Conservation (phyloP, 2,797 vertebrate species). For the Enteromius afrohamiltoni region DNA sequence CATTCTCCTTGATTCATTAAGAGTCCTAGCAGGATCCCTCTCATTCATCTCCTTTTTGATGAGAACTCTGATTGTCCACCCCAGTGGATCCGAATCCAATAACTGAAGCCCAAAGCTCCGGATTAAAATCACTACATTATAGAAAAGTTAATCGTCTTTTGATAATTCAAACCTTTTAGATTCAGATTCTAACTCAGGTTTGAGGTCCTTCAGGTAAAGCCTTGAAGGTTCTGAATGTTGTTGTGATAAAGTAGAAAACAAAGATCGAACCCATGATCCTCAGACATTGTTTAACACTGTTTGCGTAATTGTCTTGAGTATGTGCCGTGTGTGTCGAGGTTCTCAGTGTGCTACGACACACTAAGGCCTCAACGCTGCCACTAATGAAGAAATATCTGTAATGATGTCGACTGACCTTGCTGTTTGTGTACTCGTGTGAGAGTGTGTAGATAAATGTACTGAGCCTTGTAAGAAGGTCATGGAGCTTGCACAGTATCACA, state of each 20-base stretch:
- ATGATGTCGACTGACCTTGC: constrained; percentile 56
- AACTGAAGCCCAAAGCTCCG: constrained; percentile 9
- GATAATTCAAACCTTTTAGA: constrained; percentile 1
- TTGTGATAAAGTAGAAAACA: not conserved
- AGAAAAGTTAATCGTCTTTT: constrained; percentile 36
- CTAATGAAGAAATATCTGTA: constrained; percentile 61
- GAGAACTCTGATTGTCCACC: constrained; percentile 47
- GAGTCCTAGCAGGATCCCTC: constrained; percentile 45
- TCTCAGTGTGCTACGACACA: constrained; percentile 7
- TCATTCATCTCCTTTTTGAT: constrained; percentile 48
- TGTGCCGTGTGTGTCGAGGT: not conserved
- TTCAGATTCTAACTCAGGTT: not conserved
- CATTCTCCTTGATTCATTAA: constrained; percentile 47
- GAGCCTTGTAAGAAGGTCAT: constrained; percentile 60
- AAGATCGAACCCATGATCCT: not conserved
- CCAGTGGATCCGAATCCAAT: constrained; percentile 29
- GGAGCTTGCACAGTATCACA: constrained; percentile 44
- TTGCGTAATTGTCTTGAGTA: not conserved
- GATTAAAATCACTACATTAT: constrained; percentile 44
- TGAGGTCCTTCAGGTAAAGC: not conserved
- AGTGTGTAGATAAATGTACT: constrained; percentile 50
- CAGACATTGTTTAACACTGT: not conserved
- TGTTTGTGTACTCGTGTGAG: constrained; percentile 45
- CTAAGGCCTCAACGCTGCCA: constrained; percentile 23
- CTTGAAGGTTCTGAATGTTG: not conserved